Conservation (phyloP, 2,113 vertebrate species). For the Leptodactylus fuscus region DNA sequence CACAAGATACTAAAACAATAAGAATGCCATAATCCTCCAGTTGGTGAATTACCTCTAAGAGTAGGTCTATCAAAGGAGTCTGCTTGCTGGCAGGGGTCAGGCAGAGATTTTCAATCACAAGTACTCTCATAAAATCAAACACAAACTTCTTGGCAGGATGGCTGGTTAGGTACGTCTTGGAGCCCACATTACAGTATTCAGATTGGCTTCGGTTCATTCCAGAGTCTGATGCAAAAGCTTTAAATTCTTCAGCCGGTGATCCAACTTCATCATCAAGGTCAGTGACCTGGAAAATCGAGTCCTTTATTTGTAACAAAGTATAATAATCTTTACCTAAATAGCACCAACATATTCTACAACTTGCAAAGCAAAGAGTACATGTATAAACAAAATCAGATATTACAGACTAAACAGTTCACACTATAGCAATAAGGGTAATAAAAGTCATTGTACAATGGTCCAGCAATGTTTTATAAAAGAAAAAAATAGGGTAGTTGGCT, state of each 20-base stretch:
- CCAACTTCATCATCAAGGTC: constrained; percentile 95
- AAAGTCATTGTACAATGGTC: too few species aligned
- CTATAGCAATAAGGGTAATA: too few species aligned
- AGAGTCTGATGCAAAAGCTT: constrained; percentile 89
- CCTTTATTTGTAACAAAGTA: too few species aligned
- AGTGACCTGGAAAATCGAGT: constrained; percentile 79
- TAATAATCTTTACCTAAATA: too few species aligned
- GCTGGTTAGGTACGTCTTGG: constrained; percentile 96
- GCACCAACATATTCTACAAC: too few species aligned
- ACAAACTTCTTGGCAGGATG: constrained; percentile 98
- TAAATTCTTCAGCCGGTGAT: constrained; percentile 96
- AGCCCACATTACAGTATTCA: constrained; percentile 96
- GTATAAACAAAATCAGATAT: too few species aligned
- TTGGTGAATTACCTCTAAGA: constrained; percentile 85
- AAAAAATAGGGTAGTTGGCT: too few species aligned
- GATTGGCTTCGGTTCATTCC: constrained; percentile 99
- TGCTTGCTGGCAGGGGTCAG: constrained; percentile 95
- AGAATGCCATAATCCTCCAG: background rate
- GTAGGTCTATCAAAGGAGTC: constrained; percentile 91
- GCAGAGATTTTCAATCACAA: constrained; percentile 98
- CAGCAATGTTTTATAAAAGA: too few species aligned
- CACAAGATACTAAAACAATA: background rate
- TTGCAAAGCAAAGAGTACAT: too few species aligned
- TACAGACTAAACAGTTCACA: too few species aligned
- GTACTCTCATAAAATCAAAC: constrained; percentile 96